These are phyloP conservation scores for Pedicia rivosa DNA, from an alignment of 2,888 invertebrate genomes.

Conservation along the genomic window DNA sequence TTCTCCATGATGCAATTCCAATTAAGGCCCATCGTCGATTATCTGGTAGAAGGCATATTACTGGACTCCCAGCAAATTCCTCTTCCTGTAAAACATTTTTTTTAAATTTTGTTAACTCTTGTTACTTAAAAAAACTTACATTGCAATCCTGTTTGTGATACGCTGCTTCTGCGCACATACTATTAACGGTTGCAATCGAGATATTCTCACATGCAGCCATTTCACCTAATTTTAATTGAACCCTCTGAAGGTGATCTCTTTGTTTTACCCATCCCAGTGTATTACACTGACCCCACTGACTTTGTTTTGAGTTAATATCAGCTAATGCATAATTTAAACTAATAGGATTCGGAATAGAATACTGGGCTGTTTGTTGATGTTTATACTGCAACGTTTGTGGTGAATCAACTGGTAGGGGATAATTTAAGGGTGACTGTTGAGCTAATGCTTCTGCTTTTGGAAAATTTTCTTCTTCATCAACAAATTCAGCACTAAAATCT, in stretches of 20 bases:
- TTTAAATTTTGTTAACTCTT: background rate
- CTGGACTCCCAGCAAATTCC: conserved; percentile 75
- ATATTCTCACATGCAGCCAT: conserved; percentile 76
- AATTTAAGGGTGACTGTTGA: conserved; percentile 16
- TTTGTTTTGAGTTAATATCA: conserved; percentile 2
- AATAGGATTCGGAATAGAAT: background rate
- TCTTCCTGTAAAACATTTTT: conserved; percentile 45
- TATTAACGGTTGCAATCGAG: conserved; percentile 68
- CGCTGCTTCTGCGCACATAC: conserved; percentile 66
- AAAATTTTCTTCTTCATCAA: conserved; percentile 18
- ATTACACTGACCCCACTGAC: conserved; percentile 45
- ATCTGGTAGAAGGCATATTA: conserved; percentile 60
- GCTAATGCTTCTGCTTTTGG: conserved; percentile 25
- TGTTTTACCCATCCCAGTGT: conserved; percentile 77
- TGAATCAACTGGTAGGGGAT: conserved; percentile 25
- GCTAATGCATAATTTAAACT: background rate
- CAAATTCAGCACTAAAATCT: conserved; percentile 5
- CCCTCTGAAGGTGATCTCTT: conserved; percentile 64
- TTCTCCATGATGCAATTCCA: conserved; percentile 73
- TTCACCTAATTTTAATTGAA: conserved; percentile 56
- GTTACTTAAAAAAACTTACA: conserved; percentile 37
- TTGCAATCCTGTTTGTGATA: conserved; percentile 69
- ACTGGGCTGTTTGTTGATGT: background rate
- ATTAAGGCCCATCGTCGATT: conserved; percentile 60
- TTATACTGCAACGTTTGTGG: conserved; percentile 25